Evolutionary conservation across 1,140 invertebrate species (phyloP).

Genomic region (Zaprionus ghesquierei): DNA sequence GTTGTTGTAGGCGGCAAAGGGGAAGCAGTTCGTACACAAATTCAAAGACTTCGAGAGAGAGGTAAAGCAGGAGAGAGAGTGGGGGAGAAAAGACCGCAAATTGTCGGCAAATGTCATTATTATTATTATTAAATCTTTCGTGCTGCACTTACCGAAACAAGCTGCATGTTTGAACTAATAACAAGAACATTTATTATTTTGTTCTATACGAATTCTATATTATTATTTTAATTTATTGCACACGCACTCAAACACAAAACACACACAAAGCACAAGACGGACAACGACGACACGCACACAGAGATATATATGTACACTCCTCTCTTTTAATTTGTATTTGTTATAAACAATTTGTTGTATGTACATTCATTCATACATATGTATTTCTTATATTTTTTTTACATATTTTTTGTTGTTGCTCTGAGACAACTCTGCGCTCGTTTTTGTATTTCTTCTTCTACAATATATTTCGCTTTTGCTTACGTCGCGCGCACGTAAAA

Average conservation of each 20-base stretch:
- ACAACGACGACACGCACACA: not conserved
- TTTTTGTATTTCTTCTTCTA: conserved; percentile 25
- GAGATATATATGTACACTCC: not conserved
- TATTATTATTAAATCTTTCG: not conserved
- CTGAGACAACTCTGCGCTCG: conserved; percentile 16
- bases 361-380: conserved; percentile 14
- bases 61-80: not conserved
- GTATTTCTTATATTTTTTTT: conserved; percentile 3
- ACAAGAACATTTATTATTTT: conserved; percentile 7
- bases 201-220: conserved; percentile 1
- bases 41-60: not conserved
- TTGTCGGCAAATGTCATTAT: conserved; percentile 8
- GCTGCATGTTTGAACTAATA: conserved; percentile 2
- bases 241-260: conserved; percentile 17
- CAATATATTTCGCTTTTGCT: conserved; percentile 36
- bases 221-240: conserved; percentile 36
- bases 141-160: conserved; percentile 32
- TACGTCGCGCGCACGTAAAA: conserved; percentile 43
- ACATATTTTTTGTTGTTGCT: conserved; percentile 9
- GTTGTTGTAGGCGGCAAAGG: not conserved
- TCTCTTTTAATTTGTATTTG: conserved; percentile 17
- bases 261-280: not conserved
- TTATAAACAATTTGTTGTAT: conserved; percentile 45
- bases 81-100: not conserved
- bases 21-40: not conserved